These are phyloP conservation scores for Myiotriccus ornatus DNA, from an alignment of 2,797 vertebrate species.

Conservation along the genomic window DNA sequence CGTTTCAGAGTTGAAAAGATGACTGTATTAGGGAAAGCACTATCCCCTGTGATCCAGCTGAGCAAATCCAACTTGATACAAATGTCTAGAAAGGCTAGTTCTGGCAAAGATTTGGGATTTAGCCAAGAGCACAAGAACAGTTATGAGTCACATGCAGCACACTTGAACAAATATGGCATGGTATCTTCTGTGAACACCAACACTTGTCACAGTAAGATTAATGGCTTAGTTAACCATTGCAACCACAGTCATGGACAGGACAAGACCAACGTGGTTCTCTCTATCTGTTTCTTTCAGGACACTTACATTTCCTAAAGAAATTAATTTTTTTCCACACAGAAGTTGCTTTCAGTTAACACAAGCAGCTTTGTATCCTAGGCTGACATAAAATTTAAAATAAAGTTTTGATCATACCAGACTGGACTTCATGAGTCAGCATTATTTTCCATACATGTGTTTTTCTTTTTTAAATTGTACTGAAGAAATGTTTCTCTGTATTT, in stretches of 20 bases:
- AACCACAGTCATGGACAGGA: neutral
- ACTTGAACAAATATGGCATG: conserved; percentile 82
- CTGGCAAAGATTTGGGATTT: conserved; percentile 70
- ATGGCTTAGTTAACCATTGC: conserved; percentile 54
- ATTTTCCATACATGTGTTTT: neutral
- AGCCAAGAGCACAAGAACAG: conserved; percentile 68
- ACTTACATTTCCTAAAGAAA: neutral
- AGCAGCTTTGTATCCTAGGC: neutral
- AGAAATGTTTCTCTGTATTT: neutral
- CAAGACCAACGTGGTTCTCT: neutral
- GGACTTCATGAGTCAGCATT: neutral
- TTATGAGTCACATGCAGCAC: conserved; percentile 74
- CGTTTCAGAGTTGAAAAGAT: conserved; percentile 63
- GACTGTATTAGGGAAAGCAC: conserved; percentile 81
- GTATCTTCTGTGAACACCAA: conserved; percentile 71
- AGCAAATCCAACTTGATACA: conserved; percentile 70
- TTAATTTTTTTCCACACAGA: neutral
- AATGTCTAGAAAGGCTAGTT: conserved; percentile 70
- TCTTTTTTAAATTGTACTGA: neutral
- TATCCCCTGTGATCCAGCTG: conserved; percentile 43
- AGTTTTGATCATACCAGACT: neutral
- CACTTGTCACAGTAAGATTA: conserved; percentile 59
- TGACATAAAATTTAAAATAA: neutral
- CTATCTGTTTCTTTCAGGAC: neutral
- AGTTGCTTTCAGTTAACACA: neutral